Evolutionary conservation across 2,113 vertebrate species (phyloP), one percentile per base, ranked within the genome.

Genomic region (Cephalophus harveyi): DNA sequence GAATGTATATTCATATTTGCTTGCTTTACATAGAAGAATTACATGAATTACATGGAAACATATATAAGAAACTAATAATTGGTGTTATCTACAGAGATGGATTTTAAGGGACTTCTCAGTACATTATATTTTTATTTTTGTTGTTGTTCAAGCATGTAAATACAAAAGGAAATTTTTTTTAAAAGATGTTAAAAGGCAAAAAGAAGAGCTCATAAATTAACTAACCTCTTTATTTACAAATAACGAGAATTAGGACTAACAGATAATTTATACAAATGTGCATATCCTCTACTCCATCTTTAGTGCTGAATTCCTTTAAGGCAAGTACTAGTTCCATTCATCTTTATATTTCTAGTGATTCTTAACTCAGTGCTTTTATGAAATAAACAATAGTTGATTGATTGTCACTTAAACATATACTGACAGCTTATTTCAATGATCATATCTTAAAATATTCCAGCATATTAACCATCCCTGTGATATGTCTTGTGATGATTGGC

Each of bases 371-470:
- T n/a, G 55, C 5, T 89, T 96, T 96, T 94, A 84, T 14, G 94
- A 27, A 89, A 59, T 87, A 97, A 96, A 86, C 23, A 84, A 19
- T 52, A 33, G 78, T 13, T 84, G 89, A 93, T 71, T 90, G 46
- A 46, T 71, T 79, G 17, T 43, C 79, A 93, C 83, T 97, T 40
- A 88, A 90, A 87, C n/a, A 81, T 94, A 94, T 76, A 13, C 36
- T 96, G 74, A 78, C 36, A 94, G 30, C 16, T 95, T 94, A 91
- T 95, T 96, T 94, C 79, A 93, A 46, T 87, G 23, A 92, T 96
- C 57, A 52, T 74, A 64, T 95, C 14, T 94, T 89, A 78, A 93
- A 96, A 93, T 92, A 83, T 52, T 30, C 27, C 40, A 91, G 62
- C 43, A 27, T 54, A 96, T 89, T 91, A 85, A 94, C 50, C 33